A percentile compares a stretch with the other conserved stretches of the same genome.
Evolutionary conservation across 2,113 vertebrate genomes (phyloP).

Genomic region (Dicrurus megarhynchus): DNA sequence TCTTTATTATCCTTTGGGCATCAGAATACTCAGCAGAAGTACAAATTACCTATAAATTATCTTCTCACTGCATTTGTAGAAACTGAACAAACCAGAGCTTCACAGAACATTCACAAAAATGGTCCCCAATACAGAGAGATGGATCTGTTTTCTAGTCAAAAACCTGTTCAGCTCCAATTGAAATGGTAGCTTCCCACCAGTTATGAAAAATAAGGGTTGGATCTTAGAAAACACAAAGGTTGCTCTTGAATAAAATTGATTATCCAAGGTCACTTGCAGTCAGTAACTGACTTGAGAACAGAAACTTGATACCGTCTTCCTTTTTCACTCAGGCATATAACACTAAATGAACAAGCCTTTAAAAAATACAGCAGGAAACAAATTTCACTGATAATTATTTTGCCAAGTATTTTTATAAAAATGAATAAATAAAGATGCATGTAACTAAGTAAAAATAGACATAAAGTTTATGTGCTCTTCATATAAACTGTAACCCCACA

Average conservation of each 20-base stretch:
- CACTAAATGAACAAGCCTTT: background rate
- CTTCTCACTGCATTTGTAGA: background rate
- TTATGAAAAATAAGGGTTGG: background rate
- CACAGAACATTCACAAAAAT: background rate
- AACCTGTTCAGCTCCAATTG: background rate
- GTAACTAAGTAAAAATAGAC: background rate
- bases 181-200: background rate
- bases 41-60: background rate
- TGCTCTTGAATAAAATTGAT: background rate
- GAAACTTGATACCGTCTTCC: background rate
- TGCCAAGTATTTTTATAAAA: background rate
- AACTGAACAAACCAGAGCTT: background rate
- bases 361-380: background rate
- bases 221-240: background rate
- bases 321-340: background rate
- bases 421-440: background rate
- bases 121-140: fast-evolving
- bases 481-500: background rate
- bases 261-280: background rate
- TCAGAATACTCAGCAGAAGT: background rate
- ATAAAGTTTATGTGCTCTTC: background rate
- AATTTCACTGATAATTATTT: background rate
- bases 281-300: background rate
- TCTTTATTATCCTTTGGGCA: background rate
- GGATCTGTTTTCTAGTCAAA: background rate